Evolutionary conservation across 2,888 invertebrate genomes (phyloP).

Genomic region (Scaptodrosophila latifasciaeformis): DNA sequence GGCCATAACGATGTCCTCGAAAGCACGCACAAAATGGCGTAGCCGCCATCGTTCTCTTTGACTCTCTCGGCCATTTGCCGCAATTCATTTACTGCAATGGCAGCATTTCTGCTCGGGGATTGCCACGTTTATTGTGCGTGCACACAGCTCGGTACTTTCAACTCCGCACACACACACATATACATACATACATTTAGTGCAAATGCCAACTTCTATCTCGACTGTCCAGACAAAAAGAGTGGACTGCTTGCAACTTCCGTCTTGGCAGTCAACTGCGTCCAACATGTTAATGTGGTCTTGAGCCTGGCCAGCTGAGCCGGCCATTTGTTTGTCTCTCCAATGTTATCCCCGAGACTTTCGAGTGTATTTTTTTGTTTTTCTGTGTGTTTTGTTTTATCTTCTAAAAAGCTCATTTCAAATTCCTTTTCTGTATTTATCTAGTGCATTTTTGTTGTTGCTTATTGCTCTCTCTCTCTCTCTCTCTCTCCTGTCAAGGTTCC

Average conservation of each 20-base stretch:
- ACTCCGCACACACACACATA: not conserved
- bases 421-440: conserved; percentile 29
- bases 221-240: not conserved
- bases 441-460: no score
- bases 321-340: conserved; percentile 5
- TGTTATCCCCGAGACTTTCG: no score
- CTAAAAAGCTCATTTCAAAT: conserved; percentile 36
- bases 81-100: conserved; percentile 48
- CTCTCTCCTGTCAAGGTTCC: no score
- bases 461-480: no score
- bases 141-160: conserved; percentile 40
- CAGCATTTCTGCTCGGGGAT: conserved; percentile 20
- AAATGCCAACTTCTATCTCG: not conserved
- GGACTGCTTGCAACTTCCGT: conserved; percentile 42
- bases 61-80: conserved; percentile 28
- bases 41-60: conserved; percentile 1
- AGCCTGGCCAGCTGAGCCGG: conserved; percentile 19
- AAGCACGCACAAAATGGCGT: conserved; percentile 52
- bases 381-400: not conserved
- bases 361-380: no score
- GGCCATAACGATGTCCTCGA: conserved; percentile 44
- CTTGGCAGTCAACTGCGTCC: conserved; percentile 31
- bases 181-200: not conserved
- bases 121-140: conserved; percentile 46
- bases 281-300: conserved; percentile 61